Evolutionary conservation across 2,888 invertebrate genomes (phyloP).

Genomic region (Dicyrtoma fusca): DNA sequence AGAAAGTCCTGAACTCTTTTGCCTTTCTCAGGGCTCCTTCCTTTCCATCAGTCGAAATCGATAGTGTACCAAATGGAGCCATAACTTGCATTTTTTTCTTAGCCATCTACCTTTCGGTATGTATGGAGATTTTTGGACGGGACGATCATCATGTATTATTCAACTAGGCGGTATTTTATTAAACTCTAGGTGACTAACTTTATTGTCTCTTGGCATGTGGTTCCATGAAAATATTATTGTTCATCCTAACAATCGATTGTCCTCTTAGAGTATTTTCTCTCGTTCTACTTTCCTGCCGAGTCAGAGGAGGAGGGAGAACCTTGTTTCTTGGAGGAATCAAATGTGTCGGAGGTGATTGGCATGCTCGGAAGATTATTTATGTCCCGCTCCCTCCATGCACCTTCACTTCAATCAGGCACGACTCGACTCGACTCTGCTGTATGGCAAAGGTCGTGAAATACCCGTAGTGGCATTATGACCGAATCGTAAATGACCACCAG

Average conservation of each 20-base stretch:
- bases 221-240: constrained; percentile 33
- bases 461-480: too few relatives aligned
- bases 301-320: too few relatives aligned
- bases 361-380: too few relatives aligned
- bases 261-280: neutral
- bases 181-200: constrained; percentile 33
- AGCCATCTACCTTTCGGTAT: constrained; percentile 22
- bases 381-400: too few relatives aligned
- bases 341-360: too few relatives aligned
- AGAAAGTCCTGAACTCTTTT: constrained; percentile 19
- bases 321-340: neutral
- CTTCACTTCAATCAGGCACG: too few relatives aligned
- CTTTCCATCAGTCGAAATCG: constrained; percentile 45
- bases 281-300: neutral
- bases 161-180: constrained; percentile 32
- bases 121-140: neutral
- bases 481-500: too few relatives aligned
- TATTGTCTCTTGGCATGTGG: constrained; percentile 30
- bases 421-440: too few relatives aligned
- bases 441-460: too few relatives aligned
- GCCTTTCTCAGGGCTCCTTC: constrained; percentile 21
- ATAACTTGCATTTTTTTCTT: constrained; percentile 45
- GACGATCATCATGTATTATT: constrained; percentile 24
- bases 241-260: constrained; percentile 27
- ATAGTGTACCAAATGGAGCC: constrained; percentile 48